These are phyloP conservation scores for Peromyscus maniculatus DNA, from an alignment of 2,113 vertebrate genomes.

Conservation along the genomic window DNA sequence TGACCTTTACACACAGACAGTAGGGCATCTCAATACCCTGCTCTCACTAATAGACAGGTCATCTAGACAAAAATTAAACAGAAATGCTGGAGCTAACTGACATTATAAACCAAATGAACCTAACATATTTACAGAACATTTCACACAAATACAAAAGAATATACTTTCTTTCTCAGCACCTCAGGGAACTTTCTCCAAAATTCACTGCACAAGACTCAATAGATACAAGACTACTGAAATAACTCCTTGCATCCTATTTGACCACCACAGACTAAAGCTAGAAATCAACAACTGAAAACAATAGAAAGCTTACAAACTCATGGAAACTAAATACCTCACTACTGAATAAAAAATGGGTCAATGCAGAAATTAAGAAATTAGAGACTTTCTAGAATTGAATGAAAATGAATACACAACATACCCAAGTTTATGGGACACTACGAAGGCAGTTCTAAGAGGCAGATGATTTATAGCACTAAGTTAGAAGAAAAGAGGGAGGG, in stretches of 20 bases:
- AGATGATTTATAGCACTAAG: background rate
- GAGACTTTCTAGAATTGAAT: background rate
- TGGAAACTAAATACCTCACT: background rate
- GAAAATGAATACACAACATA: background rate
- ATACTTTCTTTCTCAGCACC: too few species aligned
- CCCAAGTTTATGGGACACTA: background rate
- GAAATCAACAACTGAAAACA: background rate
- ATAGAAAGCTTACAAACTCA: background rate
- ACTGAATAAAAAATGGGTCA: background rate
- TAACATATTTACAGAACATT: too few species aligned
- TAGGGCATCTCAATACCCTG: too few species aligned
- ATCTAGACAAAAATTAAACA: too few species aligned
- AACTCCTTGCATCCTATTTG: background rate
- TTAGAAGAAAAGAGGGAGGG: background rate
- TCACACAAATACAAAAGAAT: too few species aligned
- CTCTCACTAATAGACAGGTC: too few species aligned
- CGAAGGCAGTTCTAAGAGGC: background rate
- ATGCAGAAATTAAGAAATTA: background rate
- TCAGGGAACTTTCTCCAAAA: background rate
- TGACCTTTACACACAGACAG: too few species aligned
- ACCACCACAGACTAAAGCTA: background rate
- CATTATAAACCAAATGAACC: too few species aligned
- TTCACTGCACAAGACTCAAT: background rate
- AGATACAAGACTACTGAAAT: background rate
- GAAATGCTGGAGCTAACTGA: too few species aligned